A percentile compares a stretch with the other conserved stretches of the same genome.
These are phyloP conservation scores for Clarias macrocephalus DNA, from an alignment of 2,113 vertebrate species.

Conservation along the genomic window DNA sequence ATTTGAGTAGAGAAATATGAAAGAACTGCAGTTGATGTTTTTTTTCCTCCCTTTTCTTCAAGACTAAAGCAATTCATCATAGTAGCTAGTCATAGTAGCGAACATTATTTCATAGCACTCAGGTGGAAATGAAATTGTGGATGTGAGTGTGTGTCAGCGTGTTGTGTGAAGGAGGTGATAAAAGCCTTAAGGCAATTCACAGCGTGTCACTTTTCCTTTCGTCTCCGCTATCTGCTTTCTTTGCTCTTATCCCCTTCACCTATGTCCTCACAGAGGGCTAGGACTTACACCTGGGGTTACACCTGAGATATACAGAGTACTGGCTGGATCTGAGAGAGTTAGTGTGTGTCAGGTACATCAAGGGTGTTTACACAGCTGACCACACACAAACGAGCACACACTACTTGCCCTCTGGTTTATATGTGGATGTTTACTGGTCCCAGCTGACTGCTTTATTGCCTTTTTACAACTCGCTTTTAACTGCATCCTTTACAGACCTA, in stretches of 20 bases:
- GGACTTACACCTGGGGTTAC: slow-evolving; percentile 5
- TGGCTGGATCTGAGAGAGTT: not conserved
- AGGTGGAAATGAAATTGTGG: slow-evolving; percentile 24
- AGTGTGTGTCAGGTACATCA: slow-evolving; percentile 23
- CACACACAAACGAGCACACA: slow-evolving; percentile 27
- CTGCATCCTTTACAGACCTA: slow-evolving; percentile 1
- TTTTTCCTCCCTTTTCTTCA: not conserved
- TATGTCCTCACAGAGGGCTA: not conserved
- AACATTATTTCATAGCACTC: slow-evolving; percentile 26
- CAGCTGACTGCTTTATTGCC: slow-evolving; percentile 13
- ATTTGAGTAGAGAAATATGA: not conserved
- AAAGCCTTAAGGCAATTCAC: slow-evolving; percentile 29
- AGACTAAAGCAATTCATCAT: slow-evolving; percentile 36
- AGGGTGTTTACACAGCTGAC: slow-evolving; percentile 50
- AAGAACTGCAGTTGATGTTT: slow-evolving; percentile 18
- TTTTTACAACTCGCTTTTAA: slow-evolving; percentile 12
- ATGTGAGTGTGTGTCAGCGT: slow-evolving; percentile 31
- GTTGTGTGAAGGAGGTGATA: slow-evolving; percentile 42
- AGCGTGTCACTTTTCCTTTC: slow-evolving; percentile 14
- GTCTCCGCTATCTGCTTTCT: slow-evolving; percentile 7
- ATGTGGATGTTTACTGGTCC: slow-evolving; percentile 12
- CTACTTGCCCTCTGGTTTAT: slow-evolving; percentile 25
- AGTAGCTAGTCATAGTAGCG: not conserved
- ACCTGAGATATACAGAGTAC: not conserved
- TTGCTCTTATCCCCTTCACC: slow-evolving; percentile 2